Base-by-base conservation (phyloP, 2,797 vertebrate genomes). In the Amblyraja radiata region DNA sequence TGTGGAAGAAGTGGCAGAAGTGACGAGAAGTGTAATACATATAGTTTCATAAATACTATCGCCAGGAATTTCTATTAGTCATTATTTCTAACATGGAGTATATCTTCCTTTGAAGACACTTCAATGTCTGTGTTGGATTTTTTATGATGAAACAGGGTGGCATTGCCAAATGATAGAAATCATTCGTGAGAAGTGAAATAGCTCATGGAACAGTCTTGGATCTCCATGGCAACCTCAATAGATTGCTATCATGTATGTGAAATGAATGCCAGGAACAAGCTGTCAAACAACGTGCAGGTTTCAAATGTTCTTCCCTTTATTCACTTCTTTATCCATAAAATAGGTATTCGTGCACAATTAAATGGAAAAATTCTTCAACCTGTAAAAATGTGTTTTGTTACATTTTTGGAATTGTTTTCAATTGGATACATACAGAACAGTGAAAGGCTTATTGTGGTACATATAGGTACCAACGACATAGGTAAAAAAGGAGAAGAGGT, bases 131-230 rank as follows among this genome's bases (percentile, higher is more conserved):
- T 39, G 39, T 13, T 23, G 13, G 32, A 68, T 11, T 71, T 32
- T 36, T 16, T 68, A 39, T 36, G 63, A 6, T 9, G 21, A 21
- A 88, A 88, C n/a, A 88, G 1, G 61, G 13, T 32, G 63, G 28
- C 32, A 68, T 65, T 68, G 63, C 71, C 71, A 90, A 90, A 90
- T 84, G 54, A 71, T 39, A 65, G n/a, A 90, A 90, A 39, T 71
- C 23, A 58, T 54, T n/a, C n/a, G n/a, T n/a, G n/a, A n/a, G n/a
- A n/a, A n/a, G 54, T 90, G 65, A 71, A 90, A 39, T 90, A 71
- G 21, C 71, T 71, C 36, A 23, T 39, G 61, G 63, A 65, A 68
- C 11, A 71, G 71, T 90, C 32, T 36, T 36, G 65, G 86, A 90
- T 90, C 18, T 36, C 63, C 86, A 90, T 68, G 65, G 86, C 63